A percentile compares a stretch with the other conserved stretches of the same genome.
These are phyloP conservation scores for Drosophila nebulosa DNA, from an alignment of 1,140 invertebrate species.

Conservation along the genomic window DNA sequence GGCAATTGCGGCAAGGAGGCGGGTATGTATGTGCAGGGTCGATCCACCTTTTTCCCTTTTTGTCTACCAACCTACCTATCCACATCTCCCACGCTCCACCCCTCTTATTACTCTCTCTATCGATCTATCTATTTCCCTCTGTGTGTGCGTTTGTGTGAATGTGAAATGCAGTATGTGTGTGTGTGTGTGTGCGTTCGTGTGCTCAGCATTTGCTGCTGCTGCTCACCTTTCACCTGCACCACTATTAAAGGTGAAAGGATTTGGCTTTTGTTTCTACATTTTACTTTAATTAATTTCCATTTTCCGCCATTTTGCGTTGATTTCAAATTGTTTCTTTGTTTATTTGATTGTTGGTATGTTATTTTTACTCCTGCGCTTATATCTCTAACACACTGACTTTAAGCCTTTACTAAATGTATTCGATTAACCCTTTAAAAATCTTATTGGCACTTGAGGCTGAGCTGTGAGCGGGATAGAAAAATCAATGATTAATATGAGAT, in stretches of 20 bases:
- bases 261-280: too few relatives aligned
- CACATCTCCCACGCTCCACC: too few relatives aligned
- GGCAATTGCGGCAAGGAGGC: conserved; percentile 82
- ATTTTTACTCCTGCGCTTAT: not conserved
- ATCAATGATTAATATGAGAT: too few relatives aligned
- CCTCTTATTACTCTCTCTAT: not conserved
- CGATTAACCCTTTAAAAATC: not conserved
- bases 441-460: not conserved
- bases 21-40: conserved; percentile 81
- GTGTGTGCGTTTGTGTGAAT: not conserved
- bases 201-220: not conserved
- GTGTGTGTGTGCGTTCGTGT: not conserved
- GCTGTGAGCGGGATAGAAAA: not conserved
- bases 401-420: not conserved
- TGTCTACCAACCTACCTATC: not conserved
- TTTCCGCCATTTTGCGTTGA: not conserved
- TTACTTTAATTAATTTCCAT: not conserved
- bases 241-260: not conserved
- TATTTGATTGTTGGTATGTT: not conserved
- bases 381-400: not conserved
- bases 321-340: not conserved
- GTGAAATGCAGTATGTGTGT: not conserved
- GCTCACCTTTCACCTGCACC: not conserved
- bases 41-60: not conserved
- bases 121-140: not conserved